phyloP scores from a whole-genome alignment of 2,113 vertebrate species.

The Leuciscus idus region DNA sequence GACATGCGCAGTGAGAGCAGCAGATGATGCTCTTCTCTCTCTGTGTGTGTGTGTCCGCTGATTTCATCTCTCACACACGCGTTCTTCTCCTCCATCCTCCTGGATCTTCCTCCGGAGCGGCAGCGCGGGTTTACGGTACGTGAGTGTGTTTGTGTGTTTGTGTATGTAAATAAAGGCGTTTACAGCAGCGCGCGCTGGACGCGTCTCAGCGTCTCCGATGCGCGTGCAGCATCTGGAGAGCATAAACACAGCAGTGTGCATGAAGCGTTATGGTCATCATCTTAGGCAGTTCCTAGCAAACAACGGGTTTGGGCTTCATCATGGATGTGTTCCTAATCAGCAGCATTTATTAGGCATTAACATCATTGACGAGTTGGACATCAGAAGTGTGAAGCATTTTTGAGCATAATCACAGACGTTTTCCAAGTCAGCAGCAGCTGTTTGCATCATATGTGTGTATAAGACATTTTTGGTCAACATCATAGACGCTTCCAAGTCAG shows the following conservation, averaged over 20 bases:
- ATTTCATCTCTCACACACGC: conserved; percentile 12
- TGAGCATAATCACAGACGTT: not conserved
- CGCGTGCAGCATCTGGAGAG: not conserved
- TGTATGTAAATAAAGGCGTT: not conserved
- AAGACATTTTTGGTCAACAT: not conserved
- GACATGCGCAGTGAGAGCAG: conserved; percentile 15
- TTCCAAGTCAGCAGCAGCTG: not conserved
- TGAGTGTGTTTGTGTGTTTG: not conserved
- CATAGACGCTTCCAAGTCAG: not conserved
- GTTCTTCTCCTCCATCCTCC: not conserved
- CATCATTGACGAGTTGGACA: not conserved
- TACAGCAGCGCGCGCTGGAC: not conserved
- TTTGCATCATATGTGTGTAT: not conserved
- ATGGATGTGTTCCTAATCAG: not conserved
- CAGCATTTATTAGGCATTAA: not conserved
- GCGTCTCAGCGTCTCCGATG: not conserved
- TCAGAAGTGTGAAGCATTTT: not conserved
- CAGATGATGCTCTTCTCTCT: not conserved
- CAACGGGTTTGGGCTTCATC: not conserved
- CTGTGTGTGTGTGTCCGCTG: not conserved
- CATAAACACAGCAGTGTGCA: not conserved
- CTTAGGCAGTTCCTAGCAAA: not conserved
- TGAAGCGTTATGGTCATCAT: not conserved
- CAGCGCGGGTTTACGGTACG: not conserved
- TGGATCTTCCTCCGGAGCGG: not conserved